Base-by-base conservation (phyloP, 2,113 vertebrate genomes). In the Corydoras sp. region DNA sequence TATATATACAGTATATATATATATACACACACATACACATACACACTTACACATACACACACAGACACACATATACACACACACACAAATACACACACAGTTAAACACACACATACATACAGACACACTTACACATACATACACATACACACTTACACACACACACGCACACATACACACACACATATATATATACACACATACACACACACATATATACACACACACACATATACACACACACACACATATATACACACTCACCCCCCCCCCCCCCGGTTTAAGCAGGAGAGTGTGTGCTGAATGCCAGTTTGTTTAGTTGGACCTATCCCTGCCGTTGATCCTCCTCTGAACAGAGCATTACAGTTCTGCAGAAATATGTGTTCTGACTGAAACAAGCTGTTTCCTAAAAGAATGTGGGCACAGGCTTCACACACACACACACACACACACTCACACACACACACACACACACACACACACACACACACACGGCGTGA, bases 281-380 rank as follows among this genome's bases (percentile, higher is more conserved):
- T 10, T 32, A 13, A 14, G 12, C 8, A 15, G 6, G 3, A 4
- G 15, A 32, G 29, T 6, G 9, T 14, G 49, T 15, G 5, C 58
- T 77, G 56, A 77, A 67, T 66, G 68, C 65, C 43, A 62, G 67
- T 58, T 70, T 77, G 72, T 67, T 71, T 32, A 53, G 62, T n/a
- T 29, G 73, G 73, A 79, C 58, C 62, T 74, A 58, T 66, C 77
- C 50, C 54, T 12, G 67, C 71, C 48, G 31, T 18, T 24, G 2
- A 4, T 29, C 12, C n/a, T 48, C n/a, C 13, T 63, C 53, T 31
- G 30, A 60, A 67, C 49, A 69, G 29, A 58, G 31, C 62, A 79
- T 76, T 73, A 81, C 77, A 69, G 68, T 49, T 58, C 56, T 31
- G 54, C 74, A 56, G 62, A 79, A 75, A 69, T 76, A 83, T 73